Conservation (phyloP, 1,140 invertebrate genomes). For the Macrotrachela quadricornifera region DNA sequence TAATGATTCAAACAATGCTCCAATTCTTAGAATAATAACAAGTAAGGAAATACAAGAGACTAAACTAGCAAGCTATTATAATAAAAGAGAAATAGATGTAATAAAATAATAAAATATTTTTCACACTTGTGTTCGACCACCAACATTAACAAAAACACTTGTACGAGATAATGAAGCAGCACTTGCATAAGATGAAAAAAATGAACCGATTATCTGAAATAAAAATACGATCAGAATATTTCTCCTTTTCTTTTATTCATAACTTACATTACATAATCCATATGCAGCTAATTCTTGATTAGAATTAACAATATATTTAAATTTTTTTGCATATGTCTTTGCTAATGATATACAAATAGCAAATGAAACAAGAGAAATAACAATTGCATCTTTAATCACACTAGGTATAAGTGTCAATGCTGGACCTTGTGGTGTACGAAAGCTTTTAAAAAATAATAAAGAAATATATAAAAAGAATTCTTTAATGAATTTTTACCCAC, state of each 20-base stretch:
- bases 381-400: slow-evolving; percentile 39
- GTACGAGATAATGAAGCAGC: background rate
- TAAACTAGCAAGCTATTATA: background rate
- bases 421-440: background rate
- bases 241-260: no score
- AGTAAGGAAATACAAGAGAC: background rate
- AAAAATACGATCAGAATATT: no score
- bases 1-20: background rate
- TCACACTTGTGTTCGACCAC: background rate
- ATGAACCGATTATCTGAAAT: slow-evolving; percentile 25
- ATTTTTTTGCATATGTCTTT: slow-evolving; percentile 54
- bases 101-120: background rate
- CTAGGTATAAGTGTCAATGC: background rate
- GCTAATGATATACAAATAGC: slow-evolving; percentile 76
- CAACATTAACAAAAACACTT: background rate
- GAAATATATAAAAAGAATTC: no score
- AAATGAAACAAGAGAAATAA: slow-evolving; percentile 67
- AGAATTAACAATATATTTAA: slow-evolving; percentile 24
- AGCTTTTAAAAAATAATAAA: background rate
- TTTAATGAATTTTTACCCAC: no score
- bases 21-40: background rate
- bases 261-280: slow-evolving; percentile 44
- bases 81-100: background rate
- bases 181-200: background rate
- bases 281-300: slow-evolving; percentile 27